These are phyloP conservation scores for Himantopus leucocephalus DNA, from an alignment of 2,113 vertebrate species.

Conservation along the genomic window DNA sequence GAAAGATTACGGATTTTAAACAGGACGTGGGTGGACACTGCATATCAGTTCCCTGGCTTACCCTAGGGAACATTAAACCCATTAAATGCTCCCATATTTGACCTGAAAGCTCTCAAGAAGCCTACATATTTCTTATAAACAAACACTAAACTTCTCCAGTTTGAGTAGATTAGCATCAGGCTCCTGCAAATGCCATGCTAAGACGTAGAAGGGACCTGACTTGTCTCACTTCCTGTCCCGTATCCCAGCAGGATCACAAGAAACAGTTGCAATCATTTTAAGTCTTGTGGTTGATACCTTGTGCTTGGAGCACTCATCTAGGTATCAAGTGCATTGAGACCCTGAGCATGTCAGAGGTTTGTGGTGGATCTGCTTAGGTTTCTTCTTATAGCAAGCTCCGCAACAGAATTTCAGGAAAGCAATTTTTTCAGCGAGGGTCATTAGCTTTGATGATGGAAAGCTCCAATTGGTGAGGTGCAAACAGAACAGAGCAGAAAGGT, in stretches of 20 bases:
- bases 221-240: neutral
- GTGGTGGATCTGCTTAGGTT: neutral
- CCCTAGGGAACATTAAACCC: neutral
- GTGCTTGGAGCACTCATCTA: neutral
- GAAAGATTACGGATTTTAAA: neutral
- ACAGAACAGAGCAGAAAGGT: neutral
- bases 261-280: neutral
- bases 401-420: neutral
- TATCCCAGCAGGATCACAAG: neutral
- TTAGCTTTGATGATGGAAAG: neutral
- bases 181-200: neutral
- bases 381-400: neutral
- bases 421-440: neutral
- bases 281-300: neutral
- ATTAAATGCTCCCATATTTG: neutral
- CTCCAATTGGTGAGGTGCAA: neutral
- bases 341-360: neutral
- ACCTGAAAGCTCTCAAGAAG: neutral
- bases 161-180: neutral
- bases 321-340: neutral
- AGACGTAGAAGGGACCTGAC: neutral
- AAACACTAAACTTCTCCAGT: neutral
- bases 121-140: neutral
- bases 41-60: neutral
- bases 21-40: neutral